A percentile compares a stretch with the other conserved stretches of the same genome.
Conservation (phyloP, 37 sponge, comb jelly and placozoan species). For the Halichondria panicea region DNA sequence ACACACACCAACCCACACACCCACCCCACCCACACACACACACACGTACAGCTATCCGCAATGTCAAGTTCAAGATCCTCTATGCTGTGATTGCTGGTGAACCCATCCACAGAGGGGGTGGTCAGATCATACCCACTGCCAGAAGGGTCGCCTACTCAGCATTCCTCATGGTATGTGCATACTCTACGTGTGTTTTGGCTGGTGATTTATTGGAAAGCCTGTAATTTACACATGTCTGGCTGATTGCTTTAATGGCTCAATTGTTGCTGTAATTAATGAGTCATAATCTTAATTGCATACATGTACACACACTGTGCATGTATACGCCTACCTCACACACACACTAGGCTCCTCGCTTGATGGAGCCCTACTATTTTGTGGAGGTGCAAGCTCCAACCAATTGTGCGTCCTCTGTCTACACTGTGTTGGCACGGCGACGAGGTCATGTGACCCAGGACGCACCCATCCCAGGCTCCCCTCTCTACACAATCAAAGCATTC, state of each 20-base stretch:
- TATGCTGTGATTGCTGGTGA: constrained; percentile 93
- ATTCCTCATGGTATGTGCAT: constrained; percentile 93
- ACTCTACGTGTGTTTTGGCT: too few species aligned
- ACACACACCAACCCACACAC: too few species aligned
- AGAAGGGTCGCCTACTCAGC: constrained; percentile 95
- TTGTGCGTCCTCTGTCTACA: constrained; percentile 98
- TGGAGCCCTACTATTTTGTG: constrained; percentile 98
- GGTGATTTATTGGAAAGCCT: too few species aligned
- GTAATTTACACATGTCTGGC: too few species aligned
- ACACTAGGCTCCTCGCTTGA: constrained; percentile 96
- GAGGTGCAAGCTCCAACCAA: constrained; percentile 98
- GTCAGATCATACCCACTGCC: constrained; percentile 98
- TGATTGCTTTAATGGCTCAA: too few species aligned
- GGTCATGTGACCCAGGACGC: constrained; percentile 99
- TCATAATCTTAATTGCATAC: too few species aligned
- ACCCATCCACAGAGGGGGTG: constrained; percentile 93
- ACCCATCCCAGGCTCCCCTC: constrained; percentile 95
- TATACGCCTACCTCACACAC: too few species aligned
- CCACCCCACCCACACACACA: too few species aligned
- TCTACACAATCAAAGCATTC: constrained; percentile 97
- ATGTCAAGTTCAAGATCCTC: constrained; percentile 98
- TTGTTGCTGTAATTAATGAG: too few species aligned
- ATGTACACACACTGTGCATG: too few species aligned
- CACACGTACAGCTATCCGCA: constrained; percentile 93
- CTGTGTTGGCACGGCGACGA: constrained; percentile 91